Evolutionary conservation across 2,888 invertebrate genomes (phyloP), one percentile per base, ranked within the genome.

Genomic region (Lutraria lutraria): DNA sequence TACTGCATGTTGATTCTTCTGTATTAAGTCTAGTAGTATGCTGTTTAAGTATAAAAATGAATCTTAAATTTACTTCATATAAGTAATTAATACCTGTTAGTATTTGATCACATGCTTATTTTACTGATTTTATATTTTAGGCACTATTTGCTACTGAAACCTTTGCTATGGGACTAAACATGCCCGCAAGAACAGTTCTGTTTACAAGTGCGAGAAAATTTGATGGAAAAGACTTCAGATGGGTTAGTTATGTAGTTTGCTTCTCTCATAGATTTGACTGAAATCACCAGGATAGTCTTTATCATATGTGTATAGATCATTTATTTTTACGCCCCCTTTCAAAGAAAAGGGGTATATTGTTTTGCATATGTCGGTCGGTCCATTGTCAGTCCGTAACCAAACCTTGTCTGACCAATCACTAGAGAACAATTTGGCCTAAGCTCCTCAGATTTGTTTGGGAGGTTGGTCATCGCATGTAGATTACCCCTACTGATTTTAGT

Each of bases 161-260:
- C 0, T 99, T 99, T 97, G 99, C 99, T 29, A 99, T 99, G 99
- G 99, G 99, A 0, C 97, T 99, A 15, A 99, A 99, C 97, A 99
- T 99, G 99, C 99, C 99, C 8, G 99, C 99, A 0, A 98, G 99
- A 95, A 99, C 99, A 0, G 99, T 99, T 0, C 97, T 99, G 0
- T 99, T 99, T 95, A 99, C 99, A 0, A 98, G 98, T 80, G 98
- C 98, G 68, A 97, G 99, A 88, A 99, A 99, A 97, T 99, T 98
- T 97, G 99, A 99, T 96, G 99, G 99, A 29, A 98, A 98, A 96
- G 98, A 98, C 95, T 98, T 98, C 95, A 97, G 99, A 97, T 99
- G 98, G 98, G 98, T 99, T 97, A 97, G 97, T 97, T 29, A n/a
- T 25, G 10, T 68, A 25, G 25, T 68, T 2, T 43, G 25, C 25